Conservation (phyloP, 2,113 vertebrate species). For the Chinchilla lanigera region DNA sequence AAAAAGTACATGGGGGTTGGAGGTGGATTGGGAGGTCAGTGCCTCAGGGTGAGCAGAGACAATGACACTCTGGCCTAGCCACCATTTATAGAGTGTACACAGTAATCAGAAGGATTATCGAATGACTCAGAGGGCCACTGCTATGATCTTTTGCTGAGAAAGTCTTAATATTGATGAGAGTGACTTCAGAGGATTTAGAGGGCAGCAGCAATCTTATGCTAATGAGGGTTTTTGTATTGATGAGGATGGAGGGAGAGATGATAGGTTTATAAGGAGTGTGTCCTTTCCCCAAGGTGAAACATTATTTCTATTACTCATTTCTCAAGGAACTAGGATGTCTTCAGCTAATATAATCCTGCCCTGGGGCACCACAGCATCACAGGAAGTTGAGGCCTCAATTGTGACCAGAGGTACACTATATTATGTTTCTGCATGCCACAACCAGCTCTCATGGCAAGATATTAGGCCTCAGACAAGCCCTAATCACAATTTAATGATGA, state of each 20-base stretch:
- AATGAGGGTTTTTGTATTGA: neutral
- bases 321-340: neutral
- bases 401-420: neutral
- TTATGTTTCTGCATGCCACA: neutral
- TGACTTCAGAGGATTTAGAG: neutral
- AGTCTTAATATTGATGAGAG: neutral
- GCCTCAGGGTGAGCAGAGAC: neutral
- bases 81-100: neutral
- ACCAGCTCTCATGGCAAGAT: neutral
- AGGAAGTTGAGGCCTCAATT: neutral
- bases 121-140: neutral
- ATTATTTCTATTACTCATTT: neutral
- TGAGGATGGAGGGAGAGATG: neutral
- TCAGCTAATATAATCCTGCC: neutral
- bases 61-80: neutral
- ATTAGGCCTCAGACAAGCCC: neutral
- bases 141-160: neutral
- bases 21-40: neutral
- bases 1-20: neutral
- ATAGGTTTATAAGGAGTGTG: neutral
- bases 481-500: neutral
- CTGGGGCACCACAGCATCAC: neutral
- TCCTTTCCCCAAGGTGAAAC: neutral
- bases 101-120: neutral
- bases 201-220: neutral